Percentiles rank a stretch among this genome's conserved stretches.
Evolutionary conservation across 2,888 invertebrate species (phyloP).

Genomic region (Steinernema scapterisci): DNA sequence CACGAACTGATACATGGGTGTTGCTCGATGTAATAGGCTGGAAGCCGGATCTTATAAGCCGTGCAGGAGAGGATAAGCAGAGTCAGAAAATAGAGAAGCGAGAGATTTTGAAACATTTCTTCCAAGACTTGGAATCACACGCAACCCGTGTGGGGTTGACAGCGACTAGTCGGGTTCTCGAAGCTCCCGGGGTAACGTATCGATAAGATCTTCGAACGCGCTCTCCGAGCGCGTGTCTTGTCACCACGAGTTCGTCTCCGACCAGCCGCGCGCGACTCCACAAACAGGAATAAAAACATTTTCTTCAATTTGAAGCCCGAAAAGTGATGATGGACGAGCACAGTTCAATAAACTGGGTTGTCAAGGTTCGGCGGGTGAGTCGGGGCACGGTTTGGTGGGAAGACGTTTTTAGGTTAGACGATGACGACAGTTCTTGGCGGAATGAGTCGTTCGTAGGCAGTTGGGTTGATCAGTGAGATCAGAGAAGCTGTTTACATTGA

Average conservation of each 20-base stretch:
- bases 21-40: background rate
- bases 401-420: too few species aligned
- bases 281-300: background rate
- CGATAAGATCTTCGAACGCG: constrained; percentile 2
- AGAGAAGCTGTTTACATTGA: too few species aligned
- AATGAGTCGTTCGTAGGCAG: too few species aligned
- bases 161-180: background rate
- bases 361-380: background rate
- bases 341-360: constrained; percentile 29
- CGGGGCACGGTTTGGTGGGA: too few species aligned
- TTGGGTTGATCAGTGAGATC: too few species aligned
- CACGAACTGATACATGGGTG: constrained; percentile 4
- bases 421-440: too few species aligned
- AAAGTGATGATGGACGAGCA: background rate
- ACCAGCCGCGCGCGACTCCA: background rate
- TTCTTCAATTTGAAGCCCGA: background rate
- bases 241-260: background rate
- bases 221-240: background rate
- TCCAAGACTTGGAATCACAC: background rate
- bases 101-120: constrained; percentile 12
- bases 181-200: background rate
- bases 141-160: background rate
- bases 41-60: background rate
- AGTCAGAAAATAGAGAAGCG: background rate
- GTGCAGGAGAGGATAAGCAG: background rate